These are phyloP conservation scores for Lepeophtheirus nordmannii DNA, from an alignment of 2,888 invertebrate species.

Conservation along the genomic window DNA sequence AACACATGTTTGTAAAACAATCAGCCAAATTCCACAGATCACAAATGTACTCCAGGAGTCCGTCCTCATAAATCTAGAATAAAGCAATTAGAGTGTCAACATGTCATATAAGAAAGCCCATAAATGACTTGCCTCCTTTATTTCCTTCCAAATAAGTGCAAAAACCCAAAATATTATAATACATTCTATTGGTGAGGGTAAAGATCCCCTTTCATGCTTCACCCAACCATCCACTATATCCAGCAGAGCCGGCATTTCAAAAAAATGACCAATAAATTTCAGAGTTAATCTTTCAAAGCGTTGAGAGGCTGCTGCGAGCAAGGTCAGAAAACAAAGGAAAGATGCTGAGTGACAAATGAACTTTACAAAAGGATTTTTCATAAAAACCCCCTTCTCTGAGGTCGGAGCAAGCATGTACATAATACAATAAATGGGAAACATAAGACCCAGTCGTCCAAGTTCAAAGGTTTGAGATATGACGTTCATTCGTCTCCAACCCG, in stretches of 20 bases:
- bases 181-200: constrained; percentile 66
- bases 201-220: constrained; percentile 60
- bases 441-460: constrained; percentile 26
- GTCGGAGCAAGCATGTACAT: constrained; percentile 38
- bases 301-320: constrained; percentile 38
- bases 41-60: constrained; percentile 38
- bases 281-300: constrained; percentile 31
- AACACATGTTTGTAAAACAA: constrained; percentile 40
- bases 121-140: constrained; percentile 34
- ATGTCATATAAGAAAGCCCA: neutral
- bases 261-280: constrained; percentile 29
- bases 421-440: constrained; percentile 38
- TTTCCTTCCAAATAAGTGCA: constrained; percentile 44
- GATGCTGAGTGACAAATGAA: constrained; percentile 41
- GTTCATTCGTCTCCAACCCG: constrained; percentile 40
- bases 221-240: constrained; percentile 46
- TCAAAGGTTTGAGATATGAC: constrained; percentile 31
- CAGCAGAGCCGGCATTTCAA: constrained; percentile 46
- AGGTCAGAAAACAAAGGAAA: constrained; percentile 40
- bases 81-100: neutral
- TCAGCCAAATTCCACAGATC: constrained; percentile 44
- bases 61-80: constrained; percentile 37
- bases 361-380: constrained; percentile 41
- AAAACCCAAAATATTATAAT: constrained; percentile 67
- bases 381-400: constrained; percentile 33